These are phyloP conservation scores for Lipophrys pholis DNA, from an alignment of 2,113 vertebrate genomes.

Conservation along the genomic window DNA sequence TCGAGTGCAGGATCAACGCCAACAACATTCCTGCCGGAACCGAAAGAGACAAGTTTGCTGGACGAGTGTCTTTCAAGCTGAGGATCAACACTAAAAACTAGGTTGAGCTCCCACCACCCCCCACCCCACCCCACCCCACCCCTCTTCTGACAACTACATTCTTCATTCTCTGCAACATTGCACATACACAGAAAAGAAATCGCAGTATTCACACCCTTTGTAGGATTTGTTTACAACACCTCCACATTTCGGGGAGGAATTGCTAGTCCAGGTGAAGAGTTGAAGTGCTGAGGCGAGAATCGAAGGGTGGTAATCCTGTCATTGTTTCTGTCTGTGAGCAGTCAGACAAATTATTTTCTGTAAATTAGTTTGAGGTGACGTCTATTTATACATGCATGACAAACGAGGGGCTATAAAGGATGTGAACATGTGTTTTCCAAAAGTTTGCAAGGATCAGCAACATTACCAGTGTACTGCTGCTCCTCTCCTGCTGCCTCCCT, in stretches of 20 bases:
- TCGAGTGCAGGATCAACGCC: conserved; percentile 88
- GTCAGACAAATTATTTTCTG: conserved; percentile 76
- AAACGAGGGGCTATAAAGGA: conserved; percentile 69
- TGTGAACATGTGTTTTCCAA: conserved; percentile 61
- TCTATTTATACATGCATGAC: conserved; percentile 85
- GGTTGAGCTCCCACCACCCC: conserved; percentile 40
- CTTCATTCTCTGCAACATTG: conserved; percentile 66
- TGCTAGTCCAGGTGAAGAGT: conserved; percentile 26
- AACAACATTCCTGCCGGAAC: conserved; percentile 81
- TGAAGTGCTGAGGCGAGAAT: conserved; percentile 24
- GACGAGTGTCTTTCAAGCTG: conserved; percentile 90
- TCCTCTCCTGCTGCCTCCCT: conserved; percentile 67
- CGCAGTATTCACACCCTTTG: conserved; percentile 69
- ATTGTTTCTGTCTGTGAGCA: conserved; percentile 75
- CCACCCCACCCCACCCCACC: conserved; percentile 9
- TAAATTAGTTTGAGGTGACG: conserved; percentile 77
- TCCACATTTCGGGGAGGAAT: conserved; percentile 4
- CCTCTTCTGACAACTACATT: conserved; percentile 39
- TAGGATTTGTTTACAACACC: conserved; percentile 68
- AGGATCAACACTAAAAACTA: conserved; percentile 85
- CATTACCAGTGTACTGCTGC: conserved; percentile 59
- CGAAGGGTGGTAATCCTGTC: conserved; percentile 73
- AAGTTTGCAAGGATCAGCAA: conserved; percentile 70
- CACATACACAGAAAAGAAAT: conserved; percentile 71
- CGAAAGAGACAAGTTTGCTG: conserved; percentile 91